Evolutionary conservation across 2,797 vertebrate species (phyloP).

Genomic region (Vespertilio murinus): DNA sequence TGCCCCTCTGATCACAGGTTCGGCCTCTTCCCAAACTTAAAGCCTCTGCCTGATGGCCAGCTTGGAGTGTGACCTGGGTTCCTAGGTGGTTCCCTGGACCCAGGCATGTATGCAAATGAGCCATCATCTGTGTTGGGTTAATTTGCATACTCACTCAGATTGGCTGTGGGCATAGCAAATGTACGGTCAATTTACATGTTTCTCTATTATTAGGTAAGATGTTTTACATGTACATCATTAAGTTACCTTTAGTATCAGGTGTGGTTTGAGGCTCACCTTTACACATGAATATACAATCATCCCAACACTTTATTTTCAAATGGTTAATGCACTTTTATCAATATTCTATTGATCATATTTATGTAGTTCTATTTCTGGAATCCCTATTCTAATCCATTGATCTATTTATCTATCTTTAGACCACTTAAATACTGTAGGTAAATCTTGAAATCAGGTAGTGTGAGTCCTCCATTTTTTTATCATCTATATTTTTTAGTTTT

Average conservation of each 20-base stretch:
- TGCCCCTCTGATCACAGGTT: too few species aligned
- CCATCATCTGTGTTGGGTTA: too few species aligned
- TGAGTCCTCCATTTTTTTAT: neutral
- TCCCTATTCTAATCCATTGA: neutral
- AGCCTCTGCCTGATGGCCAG: too few species aligned
- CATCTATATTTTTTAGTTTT: constrained; percentile 7
- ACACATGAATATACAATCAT: neutral
- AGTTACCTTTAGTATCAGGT: neutral
- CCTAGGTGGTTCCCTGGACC: too few species aligned
- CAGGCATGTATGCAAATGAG: too few species aligned
- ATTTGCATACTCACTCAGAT: too few species aligned
- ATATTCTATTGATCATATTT: neutral
- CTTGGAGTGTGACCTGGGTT: too few species aligned
- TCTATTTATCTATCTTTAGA: neutral
- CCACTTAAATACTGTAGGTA: neutral
- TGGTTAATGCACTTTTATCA: neutral
- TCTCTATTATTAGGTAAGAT: too few species aligned
- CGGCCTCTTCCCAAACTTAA: too few species aligned
- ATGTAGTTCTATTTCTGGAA: neutral
- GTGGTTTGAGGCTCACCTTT: neutral
- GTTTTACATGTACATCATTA: neutral
- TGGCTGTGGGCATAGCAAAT: too few species aligned
- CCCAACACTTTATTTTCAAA: neutral
- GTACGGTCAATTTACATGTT: too few species aligned
- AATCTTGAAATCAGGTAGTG: neutral